Conservation (phyloP, 2,888 invertebrate genomes). For the Apeira syringaria region DNA sequence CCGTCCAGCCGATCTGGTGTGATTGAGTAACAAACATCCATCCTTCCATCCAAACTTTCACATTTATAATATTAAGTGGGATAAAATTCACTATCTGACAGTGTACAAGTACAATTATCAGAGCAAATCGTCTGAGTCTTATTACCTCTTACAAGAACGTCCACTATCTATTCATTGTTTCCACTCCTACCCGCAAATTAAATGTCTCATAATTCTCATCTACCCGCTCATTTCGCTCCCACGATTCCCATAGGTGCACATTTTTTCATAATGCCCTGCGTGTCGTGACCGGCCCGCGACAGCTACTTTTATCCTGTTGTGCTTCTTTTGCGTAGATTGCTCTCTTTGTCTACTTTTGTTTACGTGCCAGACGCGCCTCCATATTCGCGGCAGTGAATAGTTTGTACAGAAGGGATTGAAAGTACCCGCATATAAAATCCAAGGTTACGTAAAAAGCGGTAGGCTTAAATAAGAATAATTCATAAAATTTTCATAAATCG, state of each 20-base stretch:
- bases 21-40: no score
- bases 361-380: slow-evolving; percentile 59
- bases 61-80: no score
- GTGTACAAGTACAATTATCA: no score
- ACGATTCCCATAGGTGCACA: slow-evolving; percentile 26
- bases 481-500: no score
- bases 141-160: neutral
- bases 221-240: slow-evolving; percentile 2
- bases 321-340: slow-evolving; percentile 66
- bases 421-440: no score
- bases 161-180: neutral
- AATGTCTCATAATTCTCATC: neutral
- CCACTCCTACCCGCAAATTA: slow-evolving; percentile 1
- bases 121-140: no score
- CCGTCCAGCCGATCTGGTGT: no score
- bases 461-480: no score
- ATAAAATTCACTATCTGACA: no score
- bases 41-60: no score
- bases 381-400: slow-evolving; percentile 46
- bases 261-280: slow-evolving; percentile 66
- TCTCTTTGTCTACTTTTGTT: slow-evolving; percentile 79
- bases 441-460: no score
- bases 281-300: slow-evolving; percentile 75
- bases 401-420: slow-evolving; percentile 29
- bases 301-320: slow-evolving; percentile 74